Evolutionary conservation across 2,888 invertebrate species (phyloP).

Genomic region (Athrips mouffetella): DNA sequence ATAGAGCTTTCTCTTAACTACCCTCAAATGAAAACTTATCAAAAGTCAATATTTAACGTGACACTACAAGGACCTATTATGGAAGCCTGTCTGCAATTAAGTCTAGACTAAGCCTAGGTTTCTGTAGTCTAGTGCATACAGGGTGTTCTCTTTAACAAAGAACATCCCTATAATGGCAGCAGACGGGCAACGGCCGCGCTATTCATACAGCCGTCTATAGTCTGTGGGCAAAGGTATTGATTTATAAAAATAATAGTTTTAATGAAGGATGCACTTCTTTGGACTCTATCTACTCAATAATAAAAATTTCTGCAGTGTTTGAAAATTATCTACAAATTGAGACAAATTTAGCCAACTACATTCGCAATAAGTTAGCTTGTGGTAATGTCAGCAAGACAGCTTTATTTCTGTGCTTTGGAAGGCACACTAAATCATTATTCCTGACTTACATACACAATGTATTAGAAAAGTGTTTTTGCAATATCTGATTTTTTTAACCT

Average conservation of each 20-base stretch:
- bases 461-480: too few relatives aligned
- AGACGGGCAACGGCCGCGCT: slow-evolving; percentile 18
- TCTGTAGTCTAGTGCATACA: slow-evolving; percentile 6
- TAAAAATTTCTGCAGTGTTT: too few relatives aligned
- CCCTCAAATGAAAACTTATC: too few relatives aligned
- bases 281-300: background rate
- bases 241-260: background rate
- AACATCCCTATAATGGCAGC: slow-evolving; percentile 12
- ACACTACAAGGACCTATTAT: slow-evolving; percentile 5
- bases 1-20: too few relatives aligned
- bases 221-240: background rate
- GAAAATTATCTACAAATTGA: background rate
- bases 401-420: too few relatives aligned
- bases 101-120: slow-evolving; percentile 8
- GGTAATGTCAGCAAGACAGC: too few relatives aligned
- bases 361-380: too few relatives aligned
- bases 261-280: background rate
- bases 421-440: too few relatives aligned
- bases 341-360: background rate
- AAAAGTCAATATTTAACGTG: background rate
- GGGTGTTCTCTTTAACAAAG: background rate
- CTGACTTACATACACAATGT: too few relatives aligned
- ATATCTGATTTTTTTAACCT: too few relatives aligned
- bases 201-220: background rate
- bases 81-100: slow-evolving; percentile 10